Evolutionary conservation across 2,888 invertebrate species (phyloP).

Genomic region (Clanis bilineata): DNA sequence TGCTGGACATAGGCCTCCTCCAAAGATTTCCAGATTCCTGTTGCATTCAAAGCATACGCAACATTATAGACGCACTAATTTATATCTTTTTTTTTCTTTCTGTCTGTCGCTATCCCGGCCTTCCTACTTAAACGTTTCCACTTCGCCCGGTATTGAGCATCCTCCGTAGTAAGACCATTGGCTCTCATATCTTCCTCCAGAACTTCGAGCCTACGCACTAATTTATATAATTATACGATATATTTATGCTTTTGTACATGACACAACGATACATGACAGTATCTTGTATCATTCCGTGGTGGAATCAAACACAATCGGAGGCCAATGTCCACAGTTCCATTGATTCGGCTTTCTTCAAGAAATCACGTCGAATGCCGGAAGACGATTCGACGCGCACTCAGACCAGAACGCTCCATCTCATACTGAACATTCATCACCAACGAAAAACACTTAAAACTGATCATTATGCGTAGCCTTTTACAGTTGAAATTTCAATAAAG

Average conservation of each 20-base stretch:
- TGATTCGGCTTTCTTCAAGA: conserved; percentile 77
- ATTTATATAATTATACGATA: not conserved
- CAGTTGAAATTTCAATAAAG: conserved; percentile 15
- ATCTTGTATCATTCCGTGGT: conserved; percentile 31
- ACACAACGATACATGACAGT: not conserved
- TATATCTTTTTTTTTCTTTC: no score
- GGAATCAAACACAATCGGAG: conserved; percentile 58
- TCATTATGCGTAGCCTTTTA: conserved; percentile 21
- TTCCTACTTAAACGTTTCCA: no score
- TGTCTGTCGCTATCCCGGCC: no score
- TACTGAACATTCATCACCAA: conserved; percentile 50
- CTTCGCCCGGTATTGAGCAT: no score
- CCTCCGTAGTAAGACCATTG: no score
- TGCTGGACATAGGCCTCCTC: no score
- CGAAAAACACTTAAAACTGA: conserved; percentile 31
- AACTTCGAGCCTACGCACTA: no score
- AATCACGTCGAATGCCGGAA: conserved; percentile 79
- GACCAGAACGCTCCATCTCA: conserved; percentile 65
- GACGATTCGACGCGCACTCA: conserved; percentile 73
- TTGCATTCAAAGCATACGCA: no score
- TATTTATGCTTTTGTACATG: not conserved
- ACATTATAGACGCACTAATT: no score
- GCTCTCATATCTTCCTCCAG: no score
- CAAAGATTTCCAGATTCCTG: no score
- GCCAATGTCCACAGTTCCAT: conserved; percentile 77